Conservation (phyloP, 92 coral and sea anemone species). For the Palythoa caribaeorum region DNA sequence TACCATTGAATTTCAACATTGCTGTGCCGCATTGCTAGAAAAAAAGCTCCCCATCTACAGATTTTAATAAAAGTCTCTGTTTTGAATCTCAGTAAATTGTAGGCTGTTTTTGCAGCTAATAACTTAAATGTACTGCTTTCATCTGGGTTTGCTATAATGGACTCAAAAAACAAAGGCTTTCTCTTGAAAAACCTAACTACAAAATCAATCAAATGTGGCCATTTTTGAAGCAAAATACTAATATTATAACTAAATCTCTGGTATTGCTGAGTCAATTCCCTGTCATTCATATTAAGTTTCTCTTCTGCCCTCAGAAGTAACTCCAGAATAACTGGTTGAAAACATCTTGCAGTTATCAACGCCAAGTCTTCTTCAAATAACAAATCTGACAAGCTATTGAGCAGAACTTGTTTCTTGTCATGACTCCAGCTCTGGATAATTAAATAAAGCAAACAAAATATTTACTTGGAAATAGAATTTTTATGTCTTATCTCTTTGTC, state of each 20-base stretch:
- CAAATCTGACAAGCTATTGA: conserved; percentile 73
- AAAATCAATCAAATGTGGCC: conserved; percentile 72
- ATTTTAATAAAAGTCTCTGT: conserved; percentile 66
- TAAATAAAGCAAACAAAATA: not conserved
- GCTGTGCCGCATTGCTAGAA: conserved; percentile 51
- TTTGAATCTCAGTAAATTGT: conserved; percentile 69
- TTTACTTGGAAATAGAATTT: too few species aligned
- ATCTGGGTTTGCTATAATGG: conserved; percentile 40
- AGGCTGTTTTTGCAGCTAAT: conserved; percentile 72
- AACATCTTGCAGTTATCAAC: conserved; percentile 63
- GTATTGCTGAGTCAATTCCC: conserved; percentile 25
- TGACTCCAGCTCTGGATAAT: conserved; percentile 76
- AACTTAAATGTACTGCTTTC: conserved; percentile 30
- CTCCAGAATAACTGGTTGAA: conserved; percentile 84
- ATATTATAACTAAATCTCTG: conserved; percentile 76
- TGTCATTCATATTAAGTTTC: conserved; percentile 20
- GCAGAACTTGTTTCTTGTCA: conserved; percentile 80
- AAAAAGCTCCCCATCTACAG: conserved; percentile 84
- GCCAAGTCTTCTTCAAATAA: conserved; percentile 63
- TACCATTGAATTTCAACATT: conserved; percentile 68
- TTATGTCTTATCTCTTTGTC: too few species aligned
- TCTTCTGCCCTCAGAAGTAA: conserved; percentile 71
- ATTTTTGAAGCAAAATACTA: conserved; percentile 69
- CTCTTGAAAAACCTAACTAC: conserved; percentile 65
- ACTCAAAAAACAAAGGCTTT: conserved; percentile 64